These are phyloP conservation scores for Aphis craccivora DNA, from an alignment of 1,140 invertebrate species.

Conservation along the genomic window DNA sequence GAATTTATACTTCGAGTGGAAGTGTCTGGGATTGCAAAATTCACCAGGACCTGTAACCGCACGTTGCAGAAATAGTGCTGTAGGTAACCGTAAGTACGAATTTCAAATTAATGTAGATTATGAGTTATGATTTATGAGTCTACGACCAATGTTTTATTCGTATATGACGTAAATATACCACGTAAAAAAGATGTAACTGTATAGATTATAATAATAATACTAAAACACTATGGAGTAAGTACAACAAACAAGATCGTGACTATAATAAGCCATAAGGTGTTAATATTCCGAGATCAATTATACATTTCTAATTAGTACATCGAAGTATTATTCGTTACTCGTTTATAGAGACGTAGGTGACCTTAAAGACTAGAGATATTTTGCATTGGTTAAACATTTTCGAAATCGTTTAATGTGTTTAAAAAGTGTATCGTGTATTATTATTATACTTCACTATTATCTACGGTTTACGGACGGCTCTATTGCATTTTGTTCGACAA, in stretches of 20 bases:
- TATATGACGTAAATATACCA: not conserved
- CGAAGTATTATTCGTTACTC: not conserved
- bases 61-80: too few species aligned
- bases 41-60: not conserved
- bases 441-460: not conserved
- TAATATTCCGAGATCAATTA: not conserved
- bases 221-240: not conserved
- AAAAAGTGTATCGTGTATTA: not conserved
- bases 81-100: not conserved
- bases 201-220: not conserved
- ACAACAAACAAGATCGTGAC: not conserved
- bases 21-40: not conserved
- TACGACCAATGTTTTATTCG: not conserved
- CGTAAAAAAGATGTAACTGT: not conserved
- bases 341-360: not conserved
- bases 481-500: not conserved
- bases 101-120: not conserved
- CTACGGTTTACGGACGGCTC: not conserved
- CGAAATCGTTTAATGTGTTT: not conserved
- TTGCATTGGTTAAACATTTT: not conserved
- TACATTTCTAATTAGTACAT: not conserved
- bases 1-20: not conserved
- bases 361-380: not conserved
- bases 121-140: not conserved
- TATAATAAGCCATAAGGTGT: not conserved